Percentiles rank a stretch among this genome's conserved stretches.
phyloP scores from a whole-genome alignment of 2,888 invertebrate species.

The Fissipunctia ypsillon region DNA sequence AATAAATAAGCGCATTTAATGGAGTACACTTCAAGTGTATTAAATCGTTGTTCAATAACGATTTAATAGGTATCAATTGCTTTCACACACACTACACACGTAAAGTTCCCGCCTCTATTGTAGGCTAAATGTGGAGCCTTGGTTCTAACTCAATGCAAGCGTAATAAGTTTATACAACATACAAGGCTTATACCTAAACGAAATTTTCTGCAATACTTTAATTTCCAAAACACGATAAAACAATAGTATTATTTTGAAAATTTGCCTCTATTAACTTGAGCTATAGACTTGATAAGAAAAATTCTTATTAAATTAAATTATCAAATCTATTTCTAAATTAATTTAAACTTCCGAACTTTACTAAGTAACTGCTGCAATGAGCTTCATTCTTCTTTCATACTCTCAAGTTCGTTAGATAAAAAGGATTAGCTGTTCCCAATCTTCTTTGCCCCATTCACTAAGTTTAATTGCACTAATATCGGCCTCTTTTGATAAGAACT shows the following conservation, averaged over 20 bases:
- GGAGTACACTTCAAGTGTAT: neutral
- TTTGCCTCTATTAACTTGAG: neutral
- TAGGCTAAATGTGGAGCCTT: neutral
- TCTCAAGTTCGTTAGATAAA: slow-evolving; percentile 41
- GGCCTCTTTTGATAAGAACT: slow-evolving; percentile 48
- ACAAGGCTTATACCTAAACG: neutral
- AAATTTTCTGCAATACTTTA: neutral
- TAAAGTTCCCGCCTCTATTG: neutral
- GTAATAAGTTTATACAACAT: neutral
- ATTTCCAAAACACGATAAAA: neutral
- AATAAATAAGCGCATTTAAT: slow-evolving; percentile 1
- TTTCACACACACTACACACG: neutral
- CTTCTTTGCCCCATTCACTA: slow-evolving; percentile 54
- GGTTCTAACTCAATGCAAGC: neutral
- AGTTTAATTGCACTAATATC: slow-evolving; percentile 63
- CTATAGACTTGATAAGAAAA: too few species aligned
- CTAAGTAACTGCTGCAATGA: slow-evolving; percentile 28
- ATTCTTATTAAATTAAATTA: too few species aligned
- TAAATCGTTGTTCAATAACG: too few species aligned
- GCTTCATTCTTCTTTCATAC: slow-evolving; percentile 52
- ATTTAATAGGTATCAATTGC: slow-evolving; percentile 30
- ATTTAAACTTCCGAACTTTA: slow-evolving; percentile 48
- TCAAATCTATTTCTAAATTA: slow-evolving; percentile 43
- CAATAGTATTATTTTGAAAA: neutral
- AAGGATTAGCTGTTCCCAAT: slow-evolving; percentile 51